Evolutionary conservation across 2,888 invertebrate genomes (phyloP).

Genomic region (Agrochola circellaris): DNA sequence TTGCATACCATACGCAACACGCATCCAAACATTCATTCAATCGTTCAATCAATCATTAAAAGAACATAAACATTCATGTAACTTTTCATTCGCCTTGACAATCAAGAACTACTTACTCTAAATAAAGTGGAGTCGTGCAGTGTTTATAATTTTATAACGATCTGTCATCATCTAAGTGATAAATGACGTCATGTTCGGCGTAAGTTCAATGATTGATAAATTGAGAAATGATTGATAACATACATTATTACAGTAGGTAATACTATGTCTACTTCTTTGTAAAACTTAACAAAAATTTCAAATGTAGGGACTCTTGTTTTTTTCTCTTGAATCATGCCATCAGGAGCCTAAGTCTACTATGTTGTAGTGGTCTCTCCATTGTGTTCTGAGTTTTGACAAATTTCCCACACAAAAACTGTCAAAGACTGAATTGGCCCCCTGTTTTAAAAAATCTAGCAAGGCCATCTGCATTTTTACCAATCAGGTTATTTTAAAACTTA

Average conservation of each 20-base stretch:
- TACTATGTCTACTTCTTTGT: background rate
- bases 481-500: background rate
- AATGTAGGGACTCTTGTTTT: no score
- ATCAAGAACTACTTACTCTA: constrained; percentile 21
- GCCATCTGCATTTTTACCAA: background rate
- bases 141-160: constrained; percentile 42
- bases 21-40: constrained; percentile 42
- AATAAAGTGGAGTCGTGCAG: constrained; percentile 11
- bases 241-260: background rate
- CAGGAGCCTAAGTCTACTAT: background rate
- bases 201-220: constrained; percentile 43
- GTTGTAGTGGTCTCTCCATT: no score
- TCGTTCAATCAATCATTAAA: constrained; percentile 47
- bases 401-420: background rate
- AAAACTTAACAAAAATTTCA: background rate
- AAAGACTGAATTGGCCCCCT: background rate
- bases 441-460: background rate
- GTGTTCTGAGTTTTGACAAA: background rate
- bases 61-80: constrained; percentile 21
- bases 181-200: constrained; percentile 18
- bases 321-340: no score
- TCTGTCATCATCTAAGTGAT: constrained; percentile 48
- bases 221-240: constrained; percentile 4
- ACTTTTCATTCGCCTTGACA: constrained; percentile 54
- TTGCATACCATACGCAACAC: constrained; percentile 24